Evolutionary conservation across 2,888 invertebrate genomes (phyloP).

Genomic region (Strigamia transsilvanica): DNA sequence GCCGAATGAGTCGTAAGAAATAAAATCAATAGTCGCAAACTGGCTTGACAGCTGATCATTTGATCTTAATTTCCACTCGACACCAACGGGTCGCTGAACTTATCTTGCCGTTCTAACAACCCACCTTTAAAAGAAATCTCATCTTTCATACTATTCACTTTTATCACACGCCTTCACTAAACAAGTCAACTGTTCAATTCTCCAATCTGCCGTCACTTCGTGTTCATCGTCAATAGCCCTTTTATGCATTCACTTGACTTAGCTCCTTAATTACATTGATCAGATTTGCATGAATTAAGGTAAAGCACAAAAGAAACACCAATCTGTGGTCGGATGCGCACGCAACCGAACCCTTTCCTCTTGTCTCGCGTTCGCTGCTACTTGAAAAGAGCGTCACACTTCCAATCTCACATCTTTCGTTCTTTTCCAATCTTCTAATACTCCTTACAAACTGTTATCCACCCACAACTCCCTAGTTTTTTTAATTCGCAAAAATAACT

Average conservation of each 20-base stretch:
- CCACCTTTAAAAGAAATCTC: constrained; percentile 20
- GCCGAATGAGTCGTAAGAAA: constrained; percentile 31
- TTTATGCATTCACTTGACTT: constrained; percentile 36
- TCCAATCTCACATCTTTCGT: neutral
- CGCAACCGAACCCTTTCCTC: constrained; percentile 27
- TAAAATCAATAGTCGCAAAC: constrained; percentile 36
- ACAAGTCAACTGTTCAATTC: constrained; percentile 16
- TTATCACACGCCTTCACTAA: constrained; percentile 2
- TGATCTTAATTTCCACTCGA: constrained; percentile 20
- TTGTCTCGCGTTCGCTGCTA: neutral
- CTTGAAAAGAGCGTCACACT: constrained; percentile 3
- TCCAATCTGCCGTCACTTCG: constrained; percentile 26
- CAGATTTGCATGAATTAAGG: constrained; percentile 38
- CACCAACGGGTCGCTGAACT: constrained; percentile 3
- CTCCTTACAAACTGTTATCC: neutral
- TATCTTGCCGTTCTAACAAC: constrained; percentile 5
- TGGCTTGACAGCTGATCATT: constrained; percentile 24
- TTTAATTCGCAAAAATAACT: constrained; percentile 31
- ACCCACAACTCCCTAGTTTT: neutral
- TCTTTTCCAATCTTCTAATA: neutral
- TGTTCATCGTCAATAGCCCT: constrained; percentile 35
- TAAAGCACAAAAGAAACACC: constrained; percentile 34
- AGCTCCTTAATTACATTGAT: constrained; percentile 38
- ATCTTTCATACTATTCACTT: neutral
- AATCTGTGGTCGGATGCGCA: constrained; percentile 35